Conservation (phyloP, 2,888 invertebrate genomes). For the Ophion slaviceki region DNA sequence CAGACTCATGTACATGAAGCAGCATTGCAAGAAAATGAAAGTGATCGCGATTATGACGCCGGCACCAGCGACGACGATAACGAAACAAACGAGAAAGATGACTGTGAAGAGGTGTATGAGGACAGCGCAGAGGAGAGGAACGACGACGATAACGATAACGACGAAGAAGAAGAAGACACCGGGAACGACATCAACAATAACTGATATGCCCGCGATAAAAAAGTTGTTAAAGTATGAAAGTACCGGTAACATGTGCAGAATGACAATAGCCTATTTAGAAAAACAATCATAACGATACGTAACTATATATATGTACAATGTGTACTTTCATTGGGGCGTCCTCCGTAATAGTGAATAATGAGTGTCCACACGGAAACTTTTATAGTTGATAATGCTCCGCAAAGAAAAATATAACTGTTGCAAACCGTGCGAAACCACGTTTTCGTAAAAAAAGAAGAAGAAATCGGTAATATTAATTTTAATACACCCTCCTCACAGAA, state of each 20-base stretch:
- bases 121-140: too few relatives aligned
- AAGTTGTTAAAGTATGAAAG: constrained; percentile 1
- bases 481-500: background rate
- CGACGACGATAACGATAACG: too few relatives aligned
- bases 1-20: constrained; percentile 8
- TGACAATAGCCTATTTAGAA: background rate
- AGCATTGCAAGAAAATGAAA: constrained; percentile 21
- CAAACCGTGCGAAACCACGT: background rate
- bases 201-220: too few relatives aligned
- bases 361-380: constrained; percentile 5
- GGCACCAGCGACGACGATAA: constrained; percentile 20
- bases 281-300: too few relatives aligned
- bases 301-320: constrained; percentile 9
- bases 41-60: constrained; percentile 31
- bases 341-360: constrained; percentile 1
- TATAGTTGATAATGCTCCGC: background rate
- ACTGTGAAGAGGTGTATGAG: constrained; percentile 17
- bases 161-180: too few relatives aligned
- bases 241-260: constrained; percentile 17
- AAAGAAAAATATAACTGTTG: background rate
- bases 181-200: too few relatives aligned
- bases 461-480: background rate
- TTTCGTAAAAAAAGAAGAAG: background rate
- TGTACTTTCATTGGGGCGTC: background rate
- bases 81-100: constrained; percentile 10